Evolutionary conservation across 2,113 vertebrate species (phyloP).

Genomic region (Nothocercus julius): DNA sequence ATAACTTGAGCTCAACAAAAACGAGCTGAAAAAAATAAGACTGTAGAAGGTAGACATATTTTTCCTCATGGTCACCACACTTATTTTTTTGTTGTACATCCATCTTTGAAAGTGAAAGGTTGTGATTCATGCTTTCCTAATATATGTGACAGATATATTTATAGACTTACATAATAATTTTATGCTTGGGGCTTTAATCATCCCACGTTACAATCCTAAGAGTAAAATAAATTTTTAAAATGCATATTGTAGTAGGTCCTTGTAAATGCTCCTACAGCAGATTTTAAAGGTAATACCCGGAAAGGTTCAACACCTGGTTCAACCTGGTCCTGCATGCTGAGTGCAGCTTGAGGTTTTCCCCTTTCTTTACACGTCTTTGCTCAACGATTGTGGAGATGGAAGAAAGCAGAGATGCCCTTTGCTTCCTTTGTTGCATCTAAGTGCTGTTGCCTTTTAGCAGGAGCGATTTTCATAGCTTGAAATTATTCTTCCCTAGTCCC

Average conservation of each 20-base stretch:
- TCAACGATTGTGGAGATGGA: not conserved
- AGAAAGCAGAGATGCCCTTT: not conserved
- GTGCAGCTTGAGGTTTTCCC: not conserved
- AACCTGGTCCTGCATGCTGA: not conserved
- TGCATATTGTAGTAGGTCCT: not conserved
- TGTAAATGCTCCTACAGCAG: not conserved
- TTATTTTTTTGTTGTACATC: not conserved
- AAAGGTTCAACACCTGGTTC: not conserved
- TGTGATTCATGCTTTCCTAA: conserved; percentile 41
- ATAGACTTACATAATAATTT: conserved; percentile 15
- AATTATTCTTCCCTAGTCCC: not conserved
- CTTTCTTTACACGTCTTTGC: not conserved
- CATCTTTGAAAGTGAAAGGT: conserved; percentile 1
- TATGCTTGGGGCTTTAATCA: not conserved
- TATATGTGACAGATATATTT: not conserved
- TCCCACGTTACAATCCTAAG: not conserved
- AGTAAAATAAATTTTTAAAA: not conserved
- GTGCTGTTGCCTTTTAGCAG: not conserved
- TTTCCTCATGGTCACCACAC: not conserved
- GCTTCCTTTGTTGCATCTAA: not conserved
- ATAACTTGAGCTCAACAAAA: not conserved
- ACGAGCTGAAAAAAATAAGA: not conserved
- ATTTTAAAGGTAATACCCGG: not conserved
- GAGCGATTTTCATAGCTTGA: not conserved
- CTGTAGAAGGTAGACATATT: not conserved